phyloP scores from a whole-genome alignment of 2,888 invertebrate genomes.

The Dryococelus australis region DNA sequence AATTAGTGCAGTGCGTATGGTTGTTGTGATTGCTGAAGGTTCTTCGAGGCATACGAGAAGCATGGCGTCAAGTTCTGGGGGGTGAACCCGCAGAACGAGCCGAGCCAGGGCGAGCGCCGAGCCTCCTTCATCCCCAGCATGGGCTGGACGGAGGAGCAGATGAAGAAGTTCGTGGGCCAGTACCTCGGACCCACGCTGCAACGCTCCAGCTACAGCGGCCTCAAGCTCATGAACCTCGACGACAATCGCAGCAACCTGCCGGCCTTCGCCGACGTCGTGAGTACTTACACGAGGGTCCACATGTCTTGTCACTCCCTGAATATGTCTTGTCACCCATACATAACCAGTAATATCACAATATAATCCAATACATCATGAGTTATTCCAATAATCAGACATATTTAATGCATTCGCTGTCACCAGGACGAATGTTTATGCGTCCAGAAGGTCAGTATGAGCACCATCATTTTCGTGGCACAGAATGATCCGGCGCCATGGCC shows the following conservation, averaged over 20 bases:
- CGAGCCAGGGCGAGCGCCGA: constrained; percentile 55
- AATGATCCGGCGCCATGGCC: too few species aligned
- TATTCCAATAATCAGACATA: too few species aligned
- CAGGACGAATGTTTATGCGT: too few species aligned
- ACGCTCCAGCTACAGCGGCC: constrained; percentile 54
- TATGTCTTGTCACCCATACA: too few species aligned
- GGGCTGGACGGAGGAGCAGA: constrained; percentile 60
- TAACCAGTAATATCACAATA: too few species aligned
- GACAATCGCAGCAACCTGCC: constrained; percentile 55
- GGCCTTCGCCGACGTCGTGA: background rate
- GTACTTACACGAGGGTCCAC: background rate
- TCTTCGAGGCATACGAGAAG: background rate
- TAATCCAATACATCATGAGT: too few species aligned
- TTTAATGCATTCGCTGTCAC: too few species aligned
- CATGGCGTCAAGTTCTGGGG: constrained; percentile 55
- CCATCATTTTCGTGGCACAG: too few species aligned
- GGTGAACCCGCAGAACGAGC: constrained; percentile 64
- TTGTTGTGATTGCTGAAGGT: background rate
- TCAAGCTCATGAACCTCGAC: constrained; percentile 62
- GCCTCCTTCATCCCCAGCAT: constrained; percentile 60
- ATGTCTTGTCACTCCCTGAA: background rate
- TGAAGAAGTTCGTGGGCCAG: constrained; percentile 59
- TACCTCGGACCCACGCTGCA: constrained; percentile 61
- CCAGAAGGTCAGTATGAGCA: too few species aligned
- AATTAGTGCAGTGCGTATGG: too few species aligned